Evolutionary conservation across 2,888 invertebrate genomes (phyloP).

Genomic region (Nomada ruficornis): DNA sequence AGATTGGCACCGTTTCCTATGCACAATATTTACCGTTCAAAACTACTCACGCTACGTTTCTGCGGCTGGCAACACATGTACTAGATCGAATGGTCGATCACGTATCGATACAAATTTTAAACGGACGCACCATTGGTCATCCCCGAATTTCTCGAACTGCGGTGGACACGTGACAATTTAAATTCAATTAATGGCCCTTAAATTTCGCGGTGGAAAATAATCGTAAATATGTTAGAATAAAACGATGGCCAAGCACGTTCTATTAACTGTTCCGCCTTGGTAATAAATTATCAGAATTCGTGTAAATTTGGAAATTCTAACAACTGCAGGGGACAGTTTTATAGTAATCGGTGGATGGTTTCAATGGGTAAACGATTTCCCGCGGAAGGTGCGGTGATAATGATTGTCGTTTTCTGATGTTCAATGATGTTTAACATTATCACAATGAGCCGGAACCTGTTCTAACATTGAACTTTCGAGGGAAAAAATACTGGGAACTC

Average conservation of each 20-base stretch:
- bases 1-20: background rate
- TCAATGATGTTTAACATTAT: conserved; percentile 42
- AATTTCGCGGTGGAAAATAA: background rate
- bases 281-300: no score
- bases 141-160: background rate
- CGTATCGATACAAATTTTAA: conserved; percentile 9
- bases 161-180: conserved; percentile 24
- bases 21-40: background rate
- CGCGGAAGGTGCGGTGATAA: conserved; percentile 58
- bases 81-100: conserved; percentile 32
- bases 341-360: background rate
- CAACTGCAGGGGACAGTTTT: background rate
- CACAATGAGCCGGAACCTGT: conserved; percentile 46
- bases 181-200: background rate
- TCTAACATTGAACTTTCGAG: conserved; percentile 40
- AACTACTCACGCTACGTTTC: background rate
- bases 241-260: background rate
- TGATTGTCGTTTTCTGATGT: conserved; percentile 47
- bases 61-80: conserved; percentile 1
- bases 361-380: conserved; percentile 16
- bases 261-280: background rate
- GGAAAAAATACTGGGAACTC: conserved; percentile 4
- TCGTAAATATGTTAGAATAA: background rate
- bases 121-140: conserved; percentile 20
- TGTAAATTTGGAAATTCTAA: background rate